Evolutionary conservation across 2,113 vertebrate species (phyloP).

Genomic region (zebrafish (Danio rerio)): DNA sequence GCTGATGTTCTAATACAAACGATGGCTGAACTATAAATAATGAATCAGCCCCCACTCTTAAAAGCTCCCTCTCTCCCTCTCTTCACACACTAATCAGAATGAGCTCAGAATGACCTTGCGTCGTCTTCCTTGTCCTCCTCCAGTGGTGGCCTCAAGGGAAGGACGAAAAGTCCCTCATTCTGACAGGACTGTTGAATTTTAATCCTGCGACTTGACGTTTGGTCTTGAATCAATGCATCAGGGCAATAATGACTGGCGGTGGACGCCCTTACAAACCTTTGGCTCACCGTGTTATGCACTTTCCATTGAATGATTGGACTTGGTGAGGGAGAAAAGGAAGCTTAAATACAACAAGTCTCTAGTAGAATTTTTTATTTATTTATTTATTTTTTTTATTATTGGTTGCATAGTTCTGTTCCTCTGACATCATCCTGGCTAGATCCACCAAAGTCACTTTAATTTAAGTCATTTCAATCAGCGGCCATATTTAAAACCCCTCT

Average conservation of each 20-base stretch:
- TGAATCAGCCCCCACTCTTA: slow-evolving; percentile 62
- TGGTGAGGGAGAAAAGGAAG: background rate
- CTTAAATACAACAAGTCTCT: background rate
- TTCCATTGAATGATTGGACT: background rate
- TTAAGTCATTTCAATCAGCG: too few species aligned
- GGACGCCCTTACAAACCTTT: background rate
- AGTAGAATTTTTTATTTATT: background rate
- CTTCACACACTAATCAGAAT: slow-evolving; percentile 37
- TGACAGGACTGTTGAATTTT: slow-evolving; percentile 45
- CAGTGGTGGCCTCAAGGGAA: slow-evolving; percentile 22
- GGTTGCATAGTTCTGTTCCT: background rate
- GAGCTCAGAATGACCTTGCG: slow-evolving; percentile 42
- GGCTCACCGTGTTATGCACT: background rate
- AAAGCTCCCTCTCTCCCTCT: slow-evolving; percentile 2
- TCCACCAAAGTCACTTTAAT: background rate
- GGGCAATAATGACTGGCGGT: background rate
- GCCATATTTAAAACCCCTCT: too few species aligned
- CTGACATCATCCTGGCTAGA: background rate
- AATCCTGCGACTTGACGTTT: slow-evolving; percentile 19
- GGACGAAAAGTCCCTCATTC: slow-evolving; percentile 38
- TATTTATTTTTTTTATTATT: background rate
- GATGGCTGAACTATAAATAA: slow-evolving; percentile 77
- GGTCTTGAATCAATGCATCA: slow-evolving; percentile 30
- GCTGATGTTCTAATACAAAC: slow-evolving; percentile 56
- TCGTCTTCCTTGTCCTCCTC: slow-evolving; percentile 27